A percentile compares a stretch with the other conserved stretches of the same genome.
Conservation (phyloP, 1,140 invertebrate genomes). For the Phymastichus coffea region DNA sequence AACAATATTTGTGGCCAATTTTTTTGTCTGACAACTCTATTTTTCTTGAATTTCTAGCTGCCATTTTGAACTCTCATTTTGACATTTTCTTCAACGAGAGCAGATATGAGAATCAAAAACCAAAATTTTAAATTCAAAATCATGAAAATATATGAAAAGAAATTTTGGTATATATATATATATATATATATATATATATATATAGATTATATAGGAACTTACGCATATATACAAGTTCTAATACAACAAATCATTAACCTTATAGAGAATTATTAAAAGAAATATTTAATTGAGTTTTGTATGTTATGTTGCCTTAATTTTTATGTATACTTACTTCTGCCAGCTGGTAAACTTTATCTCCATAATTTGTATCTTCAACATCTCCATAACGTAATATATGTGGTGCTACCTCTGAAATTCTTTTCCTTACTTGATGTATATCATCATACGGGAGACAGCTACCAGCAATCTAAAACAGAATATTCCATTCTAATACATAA, state of each 20-base stretch:
- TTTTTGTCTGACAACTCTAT: too few relatives aligned
- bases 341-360: conserved; percentile 72
- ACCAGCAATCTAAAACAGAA: conserved; percentile 78
- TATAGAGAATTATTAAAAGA: not conserved
- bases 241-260: conserved; percentile 2
- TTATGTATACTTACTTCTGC: conserved; percentile 61
- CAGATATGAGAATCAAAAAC: too few relatives aligned
- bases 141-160: too few relatives aligned
- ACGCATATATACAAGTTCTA: not conserved
- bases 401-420: conserved; percentile 85
- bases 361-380: conserved; percentile 82
- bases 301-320: conserved; percentile 35
- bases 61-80: too few relatives aligned
- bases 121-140: too few relatives aligned
- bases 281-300: conserved; percentile 4
- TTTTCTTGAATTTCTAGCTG: too few relatives aligned
- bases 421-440: conserved; percentile 77
- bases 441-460: conserved; percentile 86
- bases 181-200: too few relatives aligned
- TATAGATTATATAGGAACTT: too few relatives aligned
- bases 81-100: too few relatives aligned
- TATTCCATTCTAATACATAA: too few relatives aligned
- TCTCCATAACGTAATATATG: conserved; percentile 83
- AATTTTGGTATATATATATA: too few relatives aligned
- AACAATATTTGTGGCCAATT: too few relatives aligned